Conservation (phyloP, 2,888 invertebrate genomes). For the Cosmia trapezina region DNA sequence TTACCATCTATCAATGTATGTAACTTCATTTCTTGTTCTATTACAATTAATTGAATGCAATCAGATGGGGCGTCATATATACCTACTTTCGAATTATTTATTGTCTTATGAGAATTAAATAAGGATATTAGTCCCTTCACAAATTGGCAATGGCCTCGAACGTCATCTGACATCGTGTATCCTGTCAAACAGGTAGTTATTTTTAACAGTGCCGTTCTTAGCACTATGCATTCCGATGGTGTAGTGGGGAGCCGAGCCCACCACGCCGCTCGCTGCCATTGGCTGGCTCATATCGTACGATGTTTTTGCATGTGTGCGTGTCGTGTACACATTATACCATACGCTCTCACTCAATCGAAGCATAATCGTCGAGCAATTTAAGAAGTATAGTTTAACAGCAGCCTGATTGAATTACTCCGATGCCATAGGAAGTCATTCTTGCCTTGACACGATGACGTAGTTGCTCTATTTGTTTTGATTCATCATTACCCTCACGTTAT, state of each 20-base stretch:
- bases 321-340: conserved; percentile 72
- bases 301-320: conserved; percentile 82
- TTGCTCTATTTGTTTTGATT: conserved; percentile 75
- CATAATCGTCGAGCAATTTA: conserved; percentile 85
- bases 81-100: not conserved
- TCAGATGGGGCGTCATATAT: not conserved
- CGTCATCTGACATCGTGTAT: conserved; percentile 76
- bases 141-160: conserved; percentile 83
- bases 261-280: conserved; percentile 80
- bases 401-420: conserved; percentile 84
- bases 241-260: conserved; percentile 89
- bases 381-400: conserved; percentile 75
- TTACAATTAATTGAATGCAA: not conserved
- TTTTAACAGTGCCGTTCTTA: conserved; percentile 88
- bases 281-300: conserved; percentile 87
- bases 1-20: not conserved
- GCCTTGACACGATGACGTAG: conserved; percentile 80
- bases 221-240: conserved; percentile 84
- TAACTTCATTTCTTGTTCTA: not conserved
- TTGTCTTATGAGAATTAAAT: conserved; percentile 14
- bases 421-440: conserved; percentile 83
- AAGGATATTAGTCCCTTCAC: conserved; percentile 60
- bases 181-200: conserved; percentile 87
- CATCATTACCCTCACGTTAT: conserved; percentile 67
- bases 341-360: conserved; percentile 78